Conservation (phyloP, 2,797 vertebrate species). For the Nothura maculosa region DNA sequence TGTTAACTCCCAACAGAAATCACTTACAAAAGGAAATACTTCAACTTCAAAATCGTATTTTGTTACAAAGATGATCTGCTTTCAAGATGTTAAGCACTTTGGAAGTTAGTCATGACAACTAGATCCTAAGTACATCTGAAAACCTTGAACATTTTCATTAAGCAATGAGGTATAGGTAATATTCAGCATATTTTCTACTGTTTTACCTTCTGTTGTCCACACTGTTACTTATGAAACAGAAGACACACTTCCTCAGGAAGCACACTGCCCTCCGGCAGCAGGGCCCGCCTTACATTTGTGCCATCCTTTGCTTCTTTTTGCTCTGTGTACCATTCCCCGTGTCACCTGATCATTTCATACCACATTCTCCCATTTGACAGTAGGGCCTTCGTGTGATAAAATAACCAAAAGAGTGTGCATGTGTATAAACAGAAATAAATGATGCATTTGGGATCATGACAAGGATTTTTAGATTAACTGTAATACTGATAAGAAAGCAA, state of each 20-base stretch:
- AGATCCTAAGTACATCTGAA: background rate
- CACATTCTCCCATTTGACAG: accelerated
- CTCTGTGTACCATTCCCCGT: background rate
- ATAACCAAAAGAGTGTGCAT: background rate
- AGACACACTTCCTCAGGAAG: background rate
- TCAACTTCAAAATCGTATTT: background rate
- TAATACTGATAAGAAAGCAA: background rate
- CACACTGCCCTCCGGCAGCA: background rate
- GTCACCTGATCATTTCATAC: background rate
- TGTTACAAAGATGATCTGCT: background rate
- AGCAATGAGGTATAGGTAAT: background rate
- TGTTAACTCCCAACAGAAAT: background rate
- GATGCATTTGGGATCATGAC: background rate
- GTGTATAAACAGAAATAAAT: background rate
- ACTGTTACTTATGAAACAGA: background rate
- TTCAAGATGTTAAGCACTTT: background rate
- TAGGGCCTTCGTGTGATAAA: background rate
- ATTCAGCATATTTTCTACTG: background rate
- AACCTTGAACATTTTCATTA: background rate
- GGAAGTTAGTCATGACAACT: background rate
- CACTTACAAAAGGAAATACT: background rate
- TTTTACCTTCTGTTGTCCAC: background rate
- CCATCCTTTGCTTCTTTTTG: background rate
- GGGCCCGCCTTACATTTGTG: background rate
- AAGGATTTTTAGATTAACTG: background rate